A percentile compares a stretch with the other conserved stretches of the same genome.
Conservation (phyloP, 2,888 invertebrate species). For the Julus scandinavius region DNA sequence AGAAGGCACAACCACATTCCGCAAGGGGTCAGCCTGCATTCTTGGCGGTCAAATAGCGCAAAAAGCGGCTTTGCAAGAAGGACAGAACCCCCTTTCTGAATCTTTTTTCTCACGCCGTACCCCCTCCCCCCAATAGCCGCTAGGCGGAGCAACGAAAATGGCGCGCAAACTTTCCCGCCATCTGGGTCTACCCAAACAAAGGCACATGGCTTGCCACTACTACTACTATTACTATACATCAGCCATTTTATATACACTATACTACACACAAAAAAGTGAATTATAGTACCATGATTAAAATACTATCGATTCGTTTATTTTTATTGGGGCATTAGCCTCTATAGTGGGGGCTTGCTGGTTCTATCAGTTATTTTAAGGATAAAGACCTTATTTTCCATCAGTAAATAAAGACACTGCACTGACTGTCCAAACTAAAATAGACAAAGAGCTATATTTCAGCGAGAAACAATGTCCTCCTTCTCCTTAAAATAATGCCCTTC, state of each 20-base stretch:
- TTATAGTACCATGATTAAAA: background rate
- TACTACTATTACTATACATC: background rate
- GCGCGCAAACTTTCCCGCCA: conserved; percentile 13
- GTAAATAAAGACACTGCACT: background rate
- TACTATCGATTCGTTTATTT: background rate
- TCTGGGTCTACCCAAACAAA: conserved; percentile 18
- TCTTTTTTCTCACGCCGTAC: background rate
- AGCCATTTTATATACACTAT: background rate
- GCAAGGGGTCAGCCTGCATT: conserved; percentile 16
- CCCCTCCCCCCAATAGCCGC: background rate
- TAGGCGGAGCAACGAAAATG: background rate
- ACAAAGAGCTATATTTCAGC: background rate
- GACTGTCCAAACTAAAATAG: background rate
- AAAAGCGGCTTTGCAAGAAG: background rate
- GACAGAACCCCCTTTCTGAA: background rate
- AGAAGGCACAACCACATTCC: conserved; percentile 26
- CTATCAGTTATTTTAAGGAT: background rate
- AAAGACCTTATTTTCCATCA: background rate
- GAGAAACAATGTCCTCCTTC: background rate
- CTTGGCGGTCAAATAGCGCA: conserved; percentile 33
- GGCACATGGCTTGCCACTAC: conserved; percentile 8
- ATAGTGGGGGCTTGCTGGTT: background rate
- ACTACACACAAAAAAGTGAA: background rate
- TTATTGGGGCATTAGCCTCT: background rate
- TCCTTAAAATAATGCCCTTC: background rate